Evolutionary conservation across 2,888 invertebrate species (phyloP).

Genomic region (Leptopterna dolabrata): DNA sequence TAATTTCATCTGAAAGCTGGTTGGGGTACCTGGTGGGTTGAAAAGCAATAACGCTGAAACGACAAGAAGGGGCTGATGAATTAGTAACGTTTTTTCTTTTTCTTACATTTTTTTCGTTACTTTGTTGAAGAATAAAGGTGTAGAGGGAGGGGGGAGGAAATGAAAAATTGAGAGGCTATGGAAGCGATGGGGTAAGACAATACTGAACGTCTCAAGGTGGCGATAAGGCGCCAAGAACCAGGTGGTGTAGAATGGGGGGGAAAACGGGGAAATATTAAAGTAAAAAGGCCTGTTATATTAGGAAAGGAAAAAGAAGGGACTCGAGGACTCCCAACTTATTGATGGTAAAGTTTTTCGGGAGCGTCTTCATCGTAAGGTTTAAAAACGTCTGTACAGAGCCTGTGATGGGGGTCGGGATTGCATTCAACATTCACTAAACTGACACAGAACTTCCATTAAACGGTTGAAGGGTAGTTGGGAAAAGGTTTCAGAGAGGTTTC

Average conservation of each 20-base stretch:
- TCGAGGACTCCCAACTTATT: slow-evolving; percentile 19
- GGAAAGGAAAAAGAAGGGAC: background rate
- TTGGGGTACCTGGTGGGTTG: slow-evolving; percentile 1
- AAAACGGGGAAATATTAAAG: slow-evolving; percentile 34
- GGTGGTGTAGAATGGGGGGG: background rate
- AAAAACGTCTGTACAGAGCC: background rate
- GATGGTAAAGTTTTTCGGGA: slow-evolving; percentile 16
- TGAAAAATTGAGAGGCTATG: slow-evolving; percentile 42
- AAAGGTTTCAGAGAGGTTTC: background rate
- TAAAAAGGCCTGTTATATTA: slow-evolving; percentile 41
- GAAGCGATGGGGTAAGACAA: slow-evolving; percentile 24
- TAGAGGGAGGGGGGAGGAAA: background rate
- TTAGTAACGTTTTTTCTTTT: slow-evolving; percentile 35
- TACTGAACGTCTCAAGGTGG: slow-evolving; percentile 22
- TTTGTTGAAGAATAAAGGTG: background rate
- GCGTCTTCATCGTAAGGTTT: background rate
- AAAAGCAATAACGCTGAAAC: slow-evolving; percentile 39
- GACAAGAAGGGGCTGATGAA: slow-evolving; percentile 30
- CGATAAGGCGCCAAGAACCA: slow-evolving; percentile 3
- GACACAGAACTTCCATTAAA: slow-evolving; percentile 32
- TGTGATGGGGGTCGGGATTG: background rate
- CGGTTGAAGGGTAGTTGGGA: background rate
- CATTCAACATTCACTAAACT: slow-evolving; percentile 37
- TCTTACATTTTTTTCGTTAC: background rate
- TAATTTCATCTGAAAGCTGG: slow-evolving; percentile 32